Percentiles rank a stretch among this genome's conserved stretches.
phyloP scores from a whole-genome alignment of 2,113 vertebrate species.

The Rhinoderma darwinii region DNA sequence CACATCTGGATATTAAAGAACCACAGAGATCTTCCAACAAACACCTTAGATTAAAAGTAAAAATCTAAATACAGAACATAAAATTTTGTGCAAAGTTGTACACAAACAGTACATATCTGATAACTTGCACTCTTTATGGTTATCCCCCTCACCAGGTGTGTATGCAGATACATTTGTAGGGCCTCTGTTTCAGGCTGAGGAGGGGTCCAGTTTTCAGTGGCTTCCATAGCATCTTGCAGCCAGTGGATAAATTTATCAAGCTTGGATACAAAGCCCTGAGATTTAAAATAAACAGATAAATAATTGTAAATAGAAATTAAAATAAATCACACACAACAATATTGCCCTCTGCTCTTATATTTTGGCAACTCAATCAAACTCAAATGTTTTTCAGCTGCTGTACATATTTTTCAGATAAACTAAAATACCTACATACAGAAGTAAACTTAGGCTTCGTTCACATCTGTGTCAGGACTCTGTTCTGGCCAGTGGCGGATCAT shows the following conservation, averaged over 20 bases:
- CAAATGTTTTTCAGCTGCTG: not conserved
- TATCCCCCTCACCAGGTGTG: constrained; percentile 88
- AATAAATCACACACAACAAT: constrained; percentile 61
- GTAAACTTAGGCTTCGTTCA: too few relatives aligned
- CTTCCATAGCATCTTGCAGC: constrained; percentile 93
- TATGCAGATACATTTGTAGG: constrained; percentile 94
- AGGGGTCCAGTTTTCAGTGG: constrained; percentile 94
- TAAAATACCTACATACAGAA: too few relatives aligned
- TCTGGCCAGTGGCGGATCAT: too few relatives aligned
- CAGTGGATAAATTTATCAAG: constrained; percentile 95
- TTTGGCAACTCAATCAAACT: not conserved
- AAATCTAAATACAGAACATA: not conserved
- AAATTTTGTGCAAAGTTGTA: not conserved
- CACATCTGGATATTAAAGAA: too few relatives aligned
- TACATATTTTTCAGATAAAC: too few relatives aligned
- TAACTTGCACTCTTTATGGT: not conserved
- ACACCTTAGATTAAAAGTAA: not conserved
- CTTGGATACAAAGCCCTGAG: constrained; percentile 90
- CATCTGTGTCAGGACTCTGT: too few relatives aligned
- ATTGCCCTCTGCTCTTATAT: constrained; percentile 36
- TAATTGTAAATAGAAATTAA: constrained; percentile 20
- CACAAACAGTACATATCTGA: not conserved
- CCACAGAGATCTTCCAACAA: too few relatives aligned
- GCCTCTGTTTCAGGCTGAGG: constrained; percentile 86
- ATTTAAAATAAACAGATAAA: constrained; percentile 14